Evolutionary conservation across 2,888 invertebrate genomes (phyloP).

Genomic region (Plebejus melissa): DNA sequence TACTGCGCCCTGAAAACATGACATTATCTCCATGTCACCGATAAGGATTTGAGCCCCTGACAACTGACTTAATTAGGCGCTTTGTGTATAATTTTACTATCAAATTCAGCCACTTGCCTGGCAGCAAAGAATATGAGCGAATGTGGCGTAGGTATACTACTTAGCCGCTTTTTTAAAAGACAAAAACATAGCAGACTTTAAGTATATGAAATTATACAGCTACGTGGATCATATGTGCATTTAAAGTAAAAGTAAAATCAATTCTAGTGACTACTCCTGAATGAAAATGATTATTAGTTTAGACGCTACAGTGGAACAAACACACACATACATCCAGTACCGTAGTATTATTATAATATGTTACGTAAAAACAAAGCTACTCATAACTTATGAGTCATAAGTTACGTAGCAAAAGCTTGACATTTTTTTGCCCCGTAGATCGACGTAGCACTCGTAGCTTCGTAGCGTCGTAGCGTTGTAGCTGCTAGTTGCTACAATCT

Average conservation of each 20-base stretch:
- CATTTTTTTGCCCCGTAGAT: background rate
- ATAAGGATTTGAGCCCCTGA: slow-evolving; percentile 60
- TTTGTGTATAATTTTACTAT: slow-evolving; percentile 7
- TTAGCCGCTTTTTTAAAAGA: no score
- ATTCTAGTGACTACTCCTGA: no score
- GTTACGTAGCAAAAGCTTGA: background rate
- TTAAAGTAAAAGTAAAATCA: no score
- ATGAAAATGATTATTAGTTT: background rate
- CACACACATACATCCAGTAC: background rate
- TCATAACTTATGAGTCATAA: background rate
- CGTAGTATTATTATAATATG: background rate
- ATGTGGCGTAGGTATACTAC: no score
- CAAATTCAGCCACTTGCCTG: background rate
- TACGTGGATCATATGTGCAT: no score
- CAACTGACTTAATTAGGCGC: background rate
- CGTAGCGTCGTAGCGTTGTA: background rate
- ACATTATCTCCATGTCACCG: slow-evolving; percentile 62
- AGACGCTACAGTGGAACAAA: background rate
- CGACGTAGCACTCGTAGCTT: background rate
- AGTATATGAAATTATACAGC: no score
- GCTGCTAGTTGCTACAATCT: background rate
- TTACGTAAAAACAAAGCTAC: background rate
- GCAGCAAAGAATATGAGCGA: background rate
- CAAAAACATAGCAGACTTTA: no score
- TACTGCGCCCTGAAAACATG: slow-evolving; percentile 53